Evolutionary conservation across 2,888 invertebrate species (phyloP).

Genomic region (Oscheius sp.): DNA sequence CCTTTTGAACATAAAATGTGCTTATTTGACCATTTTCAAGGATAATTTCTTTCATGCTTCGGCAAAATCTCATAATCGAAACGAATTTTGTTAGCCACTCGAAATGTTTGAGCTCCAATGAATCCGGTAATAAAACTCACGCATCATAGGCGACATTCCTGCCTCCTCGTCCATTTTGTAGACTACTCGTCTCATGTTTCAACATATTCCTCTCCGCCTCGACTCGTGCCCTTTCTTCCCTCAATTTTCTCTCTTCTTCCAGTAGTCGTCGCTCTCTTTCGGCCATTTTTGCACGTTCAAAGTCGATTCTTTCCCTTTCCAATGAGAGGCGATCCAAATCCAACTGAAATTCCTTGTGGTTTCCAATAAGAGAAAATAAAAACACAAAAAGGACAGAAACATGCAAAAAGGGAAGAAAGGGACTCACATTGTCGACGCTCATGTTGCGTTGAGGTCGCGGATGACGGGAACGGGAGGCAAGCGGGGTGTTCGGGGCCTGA

Average conservation of each 20-base stretch:
- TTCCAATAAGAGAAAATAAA: background rate
- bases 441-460: conserved; percentile 51
- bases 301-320: conserved; percentile 71
- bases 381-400: background rate
- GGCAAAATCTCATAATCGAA: background rate
- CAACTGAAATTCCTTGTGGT: conserved; percentile 63
- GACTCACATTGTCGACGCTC: conserved; percentile 59
- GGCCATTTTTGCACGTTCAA: conserved; percentile 68
- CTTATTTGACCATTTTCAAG: no score
- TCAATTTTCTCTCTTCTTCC: conserved; percentile 65
- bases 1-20: no score
- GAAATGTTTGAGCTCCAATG: no score
- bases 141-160: conserved; percentile 20
- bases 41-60: background rate
- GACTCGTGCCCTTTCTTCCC: conserved; percentile 63
- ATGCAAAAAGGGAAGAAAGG: background rate
- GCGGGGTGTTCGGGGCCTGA: conserved; percentile 57
- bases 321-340: conserved; percentile 70
- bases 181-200: conserved; percentile 44
- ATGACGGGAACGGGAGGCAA: conserved; percentile 46
- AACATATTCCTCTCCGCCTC: conserved; percentile 58
- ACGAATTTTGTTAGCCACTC: background rate
- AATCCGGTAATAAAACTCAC: conserved; percentile 11
- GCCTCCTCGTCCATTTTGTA: conserved; percentile 21
- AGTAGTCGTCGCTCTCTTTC: conserved; percentile 66